A percentile compares a stretch with the other conserved stretches of the same genome.
These are phyloP conservation scores for Stenodera caucasica DNA, from an alignment of 2,888 invertebrate genomes.

Conservation along the genomic window DNA sequence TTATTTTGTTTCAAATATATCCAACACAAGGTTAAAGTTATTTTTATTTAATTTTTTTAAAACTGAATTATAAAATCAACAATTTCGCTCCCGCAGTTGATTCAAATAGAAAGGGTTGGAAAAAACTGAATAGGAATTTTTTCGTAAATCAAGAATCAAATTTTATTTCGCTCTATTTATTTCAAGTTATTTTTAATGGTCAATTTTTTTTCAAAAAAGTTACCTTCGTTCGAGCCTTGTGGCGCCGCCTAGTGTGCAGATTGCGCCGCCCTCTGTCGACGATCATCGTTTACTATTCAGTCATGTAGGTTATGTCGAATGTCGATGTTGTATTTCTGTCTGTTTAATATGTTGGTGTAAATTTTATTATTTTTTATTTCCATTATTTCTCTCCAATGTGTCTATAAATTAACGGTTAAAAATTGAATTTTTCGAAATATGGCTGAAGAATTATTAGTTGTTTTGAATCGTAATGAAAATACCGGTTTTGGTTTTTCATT, in stretches of 20 bases:
- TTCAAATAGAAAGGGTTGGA: too few species aligned
- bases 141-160: too few species aligned
- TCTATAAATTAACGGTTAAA: constrained; percentile 49
- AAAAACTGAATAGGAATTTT: too few species aligned
- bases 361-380: constrained; percentile 21
- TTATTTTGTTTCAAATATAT: background rate
- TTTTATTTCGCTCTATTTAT: too few species aligned
- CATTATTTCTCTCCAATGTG: constrained; percentile 31
- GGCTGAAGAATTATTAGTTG: constrained; percentile 89
- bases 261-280: constrained; percentile 40
- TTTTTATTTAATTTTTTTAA: too few species aligned
- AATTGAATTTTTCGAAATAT: constrained; percentile 55
- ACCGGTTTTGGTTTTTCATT: constrained; percentile 90
- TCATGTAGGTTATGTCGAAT: constrained; percentile 52
- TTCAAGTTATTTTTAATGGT: too few species aligned
- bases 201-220: too few species aligned
- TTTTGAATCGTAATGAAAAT: constrained; percentile 83
- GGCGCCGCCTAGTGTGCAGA: background rate
- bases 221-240: background rate
- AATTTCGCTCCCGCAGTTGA: too few species aligned
- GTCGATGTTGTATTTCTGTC: constrained; percentile 28
- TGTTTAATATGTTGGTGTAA: constrained; percentile 33
- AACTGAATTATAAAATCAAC: too few species aligned
- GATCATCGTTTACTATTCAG: constrained; percentile 38
- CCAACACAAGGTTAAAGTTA: too few species aligned